Evolutionary conservation across 1,140 invertebrate genomes (phyloP).

Genomic region (Colletes gigas): DNA sequence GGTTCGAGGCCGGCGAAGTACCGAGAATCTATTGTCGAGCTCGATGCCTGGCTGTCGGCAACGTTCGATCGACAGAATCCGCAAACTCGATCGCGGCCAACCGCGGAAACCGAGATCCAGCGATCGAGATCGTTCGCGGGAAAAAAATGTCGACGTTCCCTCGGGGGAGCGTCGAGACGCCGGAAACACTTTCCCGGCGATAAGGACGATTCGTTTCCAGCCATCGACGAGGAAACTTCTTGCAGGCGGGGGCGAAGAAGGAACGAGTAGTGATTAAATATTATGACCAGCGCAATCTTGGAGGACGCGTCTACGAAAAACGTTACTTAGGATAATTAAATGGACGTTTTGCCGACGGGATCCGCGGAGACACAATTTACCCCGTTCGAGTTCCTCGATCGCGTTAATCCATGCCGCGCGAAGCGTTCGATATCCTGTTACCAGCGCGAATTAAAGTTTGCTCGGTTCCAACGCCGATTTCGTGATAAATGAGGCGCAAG

Average conservation of each 20-base stretch:
- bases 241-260: conserved; percentile 62
- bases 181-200: background rate
- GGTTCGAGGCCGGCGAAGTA: conserved; percentile 66
- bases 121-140: too few relatives aligned
- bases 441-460: background rate
- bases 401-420: background rate
- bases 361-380: conserved; percentile 48
- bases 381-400: conserved; percentile 14
- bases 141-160: background rate
- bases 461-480: background rate
- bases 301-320: conserved; percentile 69
- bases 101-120: background rate
- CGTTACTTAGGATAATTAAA: conserved; percentile 82
- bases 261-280: conserved; percentile 81
- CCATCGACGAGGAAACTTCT: conserved; percentile 47
- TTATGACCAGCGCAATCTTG: conserved; percentile 79
- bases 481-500: background rate
- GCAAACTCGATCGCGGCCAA: too few relatives aligned
- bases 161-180: too few relatives aligned
- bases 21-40: conserved; percentile 73
- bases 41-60: background rate
- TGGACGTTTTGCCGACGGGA: conserved; percentile 70
- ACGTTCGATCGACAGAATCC: background rate
- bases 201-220: conserved; percentile 66
- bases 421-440: background rate